Conservation (phyloP, 1,140 invertebrate species). For the Epicauta chinensis region DNA sequence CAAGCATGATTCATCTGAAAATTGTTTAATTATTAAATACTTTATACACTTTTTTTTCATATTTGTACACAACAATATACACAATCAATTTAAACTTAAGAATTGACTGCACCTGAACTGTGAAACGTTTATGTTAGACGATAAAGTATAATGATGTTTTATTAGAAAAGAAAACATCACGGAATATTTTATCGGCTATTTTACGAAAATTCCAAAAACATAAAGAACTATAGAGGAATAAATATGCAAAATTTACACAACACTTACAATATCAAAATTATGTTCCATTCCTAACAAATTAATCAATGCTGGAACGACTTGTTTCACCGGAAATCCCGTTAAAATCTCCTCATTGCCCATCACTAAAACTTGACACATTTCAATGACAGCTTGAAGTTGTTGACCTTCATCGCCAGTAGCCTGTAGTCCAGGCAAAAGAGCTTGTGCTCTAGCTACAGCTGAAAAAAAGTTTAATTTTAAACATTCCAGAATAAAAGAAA, state of each 20-base stretch:
- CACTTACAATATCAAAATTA: conserved; percentile 94
- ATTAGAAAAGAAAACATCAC: neutral
- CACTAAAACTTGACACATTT: conserved; percentile 97
- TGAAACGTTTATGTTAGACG: conserved; percentile 9
- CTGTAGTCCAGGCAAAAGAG: conserved; percentile 87
- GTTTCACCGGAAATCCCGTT: conserved; percentile 95
- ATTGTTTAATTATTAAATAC: neutral
- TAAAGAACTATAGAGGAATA: too few relatives aligned
- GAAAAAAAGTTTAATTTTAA: conserved; percentile 34
- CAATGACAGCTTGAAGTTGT: conserved; percentile 94
- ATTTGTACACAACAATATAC: conserved; percentile 31
- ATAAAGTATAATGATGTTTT: conserved; percentile 3
- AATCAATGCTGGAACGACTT: conserved; percentile 92
- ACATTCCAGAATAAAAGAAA: too few relatives aligned
- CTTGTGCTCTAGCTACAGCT: conserved; percentile 86
- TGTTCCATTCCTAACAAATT: conserved; percentile 85
- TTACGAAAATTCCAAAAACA: neutral
- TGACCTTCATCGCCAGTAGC: conserved; percentile 93
- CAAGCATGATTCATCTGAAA: conserved; percentile 96
- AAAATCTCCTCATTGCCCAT: conserved; percentile 99
- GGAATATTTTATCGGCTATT: neutral
- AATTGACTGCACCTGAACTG: conserved; percentile 31
- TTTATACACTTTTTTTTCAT: too few relatives aligned
- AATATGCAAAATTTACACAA: too few relatives aligned
- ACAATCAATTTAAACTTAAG: conserved; percentile 26